Conservation (phyloP, 2,888 invertebrate species). For the Antheraea yamamai region DNA sequence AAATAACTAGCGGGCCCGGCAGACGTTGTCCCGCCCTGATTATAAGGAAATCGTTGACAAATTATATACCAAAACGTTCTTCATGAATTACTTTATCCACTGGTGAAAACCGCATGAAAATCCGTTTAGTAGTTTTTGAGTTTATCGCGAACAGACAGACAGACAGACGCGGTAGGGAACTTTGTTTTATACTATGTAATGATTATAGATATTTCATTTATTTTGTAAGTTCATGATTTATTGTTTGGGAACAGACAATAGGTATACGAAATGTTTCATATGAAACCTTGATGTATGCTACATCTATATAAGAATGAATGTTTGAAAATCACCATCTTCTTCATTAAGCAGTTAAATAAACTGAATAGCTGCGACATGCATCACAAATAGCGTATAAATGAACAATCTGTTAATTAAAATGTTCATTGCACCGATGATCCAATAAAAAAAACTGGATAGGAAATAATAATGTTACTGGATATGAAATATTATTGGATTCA, state of each 20-base stretch:
- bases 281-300: neutral
- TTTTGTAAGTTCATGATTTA: neutral
- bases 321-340: neutral
- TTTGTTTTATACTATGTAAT: no score
- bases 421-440: neutral
- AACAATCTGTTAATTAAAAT: neutral
- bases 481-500: neutral
- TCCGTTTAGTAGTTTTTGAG: no score
- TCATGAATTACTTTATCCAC: no score
- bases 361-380: neutral
- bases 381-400: neutral
- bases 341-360: neutral
- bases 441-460: neutral
- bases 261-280: neutral
- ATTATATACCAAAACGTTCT: no score
- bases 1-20: no score
- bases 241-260: neutral
- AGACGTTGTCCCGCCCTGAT: no score
- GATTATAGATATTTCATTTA: neutral
- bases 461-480: neutral
- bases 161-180: no score
- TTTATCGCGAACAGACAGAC: no score
- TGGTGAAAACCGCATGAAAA: no score
- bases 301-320: neutral
- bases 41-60: no score